These are phyloP conservation scores for Amiota communis DNA, from an alignment of 2,888 invertebrate genomes.

Conservation along the genomic window DNA sequence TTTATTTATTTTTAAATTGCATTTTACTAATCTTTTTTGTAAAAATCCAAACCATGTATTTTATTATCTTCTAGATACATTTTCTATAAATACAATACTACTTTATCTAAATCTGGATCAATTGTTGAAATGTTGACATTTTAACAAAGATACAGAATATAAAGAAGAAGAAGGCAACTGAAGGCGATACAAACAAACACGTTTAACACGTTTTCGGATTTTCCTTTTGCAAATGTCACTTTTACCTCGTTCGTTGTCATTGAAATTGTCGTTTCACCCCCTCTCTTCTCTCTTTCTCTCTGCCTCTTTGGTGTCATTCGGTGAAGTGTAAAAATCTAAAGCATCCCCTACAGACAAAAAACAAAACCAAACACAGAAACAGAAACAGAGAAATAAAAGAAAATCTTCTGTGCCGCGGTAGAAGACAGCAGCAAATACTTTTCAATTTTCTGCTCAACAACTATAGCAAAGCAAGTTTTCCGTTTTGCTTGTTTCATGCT, in stretches of 20 bases:
- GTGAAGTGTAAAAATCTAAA: slow-evolving; percentile 7
- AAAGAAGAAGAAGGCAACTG: not conserved
- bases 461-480: slow-evolving; percentile 42
- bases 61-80: no score
- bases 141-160: no score
- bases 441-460: slow-evolving; percentile 66
- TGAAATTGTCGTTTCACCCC: not conserved
- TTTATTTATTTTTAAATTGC: no score
- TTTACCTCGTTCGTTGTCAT: not conserved
- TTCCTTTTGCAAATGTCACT: slow-evolving; percentile 1
- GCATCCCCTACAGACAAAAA: slow-evolving; percentile 39
- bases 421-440: slow-evolving; percentile 57
- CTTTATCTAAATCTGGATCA: no score
- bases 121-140: no score
- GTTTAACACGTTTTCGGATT: not conserved
- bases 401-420: slow-evolving; percentile 6
- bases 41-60: no score
- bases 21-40: no score
- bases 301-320: not conserved
- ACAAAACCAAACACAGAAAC: slow-evolving; percentile 36
- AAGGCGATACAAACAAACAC: slow-evolving; percentile 52
- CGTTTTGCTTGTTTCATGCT: slow-evolving; percentile 9
- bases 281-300: not conserved
- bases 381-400: no score
- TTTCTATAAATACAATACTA: no score